phyloP scores from a whole-genome alignment of 2,113 vertebrate species.

The Oceanodroma tethys region DNA sequence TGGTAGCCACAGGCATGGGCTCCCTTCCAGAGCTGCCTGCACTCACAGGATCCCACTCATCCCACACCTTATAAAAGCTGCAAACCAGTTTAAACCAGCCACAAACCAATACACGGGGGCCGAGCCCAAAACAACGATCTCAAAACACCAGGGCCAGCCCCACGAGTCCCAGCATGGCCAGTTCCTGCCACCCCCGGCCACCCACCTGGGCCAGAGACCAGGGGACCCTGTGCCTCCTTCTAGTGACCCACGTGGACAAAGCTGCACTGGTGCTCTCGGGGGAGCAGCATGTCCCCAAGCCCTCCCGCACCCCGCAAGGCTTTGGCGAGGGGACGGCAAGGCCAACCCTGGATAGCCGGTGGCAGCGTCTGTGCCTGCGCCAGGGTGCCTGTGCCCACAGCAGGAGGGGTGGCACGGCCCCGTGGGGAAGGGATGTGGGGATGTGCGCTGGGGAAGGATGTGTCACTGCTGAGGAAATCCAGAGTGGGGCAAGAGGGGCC shows the following conservation, averaged over 20 bases:
- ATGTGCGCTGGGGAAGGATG: neutral
- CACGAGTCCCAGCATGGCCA: fast-evolving
- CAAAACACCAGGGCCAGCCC: neutral
- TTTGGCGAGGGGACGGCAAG: neutral
- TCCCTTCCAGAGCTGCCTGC: neutral
- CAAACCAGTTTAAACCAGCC: slow-evolving; percentile 1
- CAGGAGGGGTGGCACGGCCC: neutral
- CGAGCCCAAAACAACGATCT: slow-evolving; percentile 26
- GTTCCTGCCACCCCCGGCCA: neutral
- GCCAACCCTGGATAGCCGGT: fast-evolving
- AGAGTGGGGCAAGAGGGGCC: neutral
- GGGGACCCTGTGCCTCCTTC: neutral
- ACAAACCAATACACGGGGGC: neutral
- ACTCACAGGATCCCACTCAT: neutral
- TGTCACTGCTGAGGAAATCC: neutral
- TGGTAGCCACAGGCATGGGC: fast-evolving
- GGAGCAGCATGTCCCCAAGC: fast-evolving
- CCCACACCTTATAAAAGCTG: slow-evolving; percentile 31
- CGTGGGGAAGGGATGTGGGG: neutral
- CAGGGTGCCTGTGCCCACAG: neutral
- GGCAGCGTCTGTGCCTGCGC: fast-evolving
- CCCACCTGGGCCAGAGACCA: too few species aligned
- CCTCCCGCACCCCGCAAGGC: neutral
- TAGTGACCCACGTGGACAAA: fast-evolving
- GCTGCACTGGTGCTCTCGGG: neutral